Percentiles rank a stretch among this genome's conserved stretches.
These are phyloP conservation scores for Lottia scabra DNA, from an alignment of 2,888 invertebrate species.

Conservation along the genomic window DNA sequence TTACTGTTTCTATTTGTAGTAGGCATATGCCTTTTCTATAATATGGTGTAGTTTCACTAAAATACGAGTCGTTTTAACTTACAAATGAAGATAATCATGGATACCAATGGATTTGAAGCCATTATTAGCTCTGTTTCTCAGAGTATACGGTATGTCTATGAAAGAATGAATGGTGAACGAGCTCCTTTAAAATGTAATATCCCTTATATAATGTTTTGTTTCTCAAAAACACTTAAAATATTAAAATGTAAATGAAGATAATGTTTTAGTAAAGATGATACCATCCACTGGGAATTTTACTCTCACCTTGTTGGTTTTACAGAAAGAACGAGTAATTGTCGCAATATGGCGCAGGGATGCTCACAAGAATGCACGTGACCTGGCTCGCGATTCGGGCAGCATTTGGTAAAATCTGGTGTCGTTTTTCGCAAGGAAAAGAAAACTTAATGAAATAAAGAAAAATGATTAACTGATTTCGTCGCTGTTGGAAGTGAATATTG, in stretches of 20 bases:
- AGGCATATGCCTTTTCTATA: too few relatives aligned
- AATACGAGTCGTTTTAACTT: too few relatives aligned
- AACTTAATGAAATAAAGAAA: conserved; percentile 5
- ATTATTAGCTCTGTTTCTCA: too few relatives aligned
- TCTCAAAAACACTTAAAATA: too few relatives aligned
- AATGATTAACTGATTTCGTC: conserved; percentile 6
- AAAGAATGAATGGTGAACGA: too few relatives aligned
- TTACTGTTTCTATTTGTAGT: too few relatives aligned
- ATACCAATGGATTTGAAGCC: too few relatives aligned
- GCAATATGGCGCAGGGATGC: background rate
- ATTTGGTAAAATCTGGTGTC: conserved; percentile 4
- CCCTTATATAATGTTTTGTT: too few relatives aligned
- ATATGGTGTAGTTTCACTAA: too few relatives aligned
- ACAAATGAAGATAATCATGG: too few relatives aligned
- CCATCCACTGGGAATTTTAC: background rate
- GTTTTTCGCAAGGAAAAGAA: background rate
- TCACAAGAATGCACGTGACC: background rate
- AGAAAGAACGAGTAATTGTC: background rate
- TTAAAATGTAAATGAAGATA: background rate
- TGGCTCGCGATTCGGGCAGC: background rate
- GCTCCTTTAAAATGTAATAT: too few relatives aligned
- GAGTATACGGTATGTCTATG: too few relatives aligned
- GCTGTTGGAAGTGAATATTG: background rate
- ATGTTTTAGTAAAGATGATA: background rate
- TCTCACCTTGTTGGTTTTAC: background rate